Evolutionary conservation across 2,797 vertebrate species (phyloP).

Genomic region (Scolopax bukidnonensis): DNA sequence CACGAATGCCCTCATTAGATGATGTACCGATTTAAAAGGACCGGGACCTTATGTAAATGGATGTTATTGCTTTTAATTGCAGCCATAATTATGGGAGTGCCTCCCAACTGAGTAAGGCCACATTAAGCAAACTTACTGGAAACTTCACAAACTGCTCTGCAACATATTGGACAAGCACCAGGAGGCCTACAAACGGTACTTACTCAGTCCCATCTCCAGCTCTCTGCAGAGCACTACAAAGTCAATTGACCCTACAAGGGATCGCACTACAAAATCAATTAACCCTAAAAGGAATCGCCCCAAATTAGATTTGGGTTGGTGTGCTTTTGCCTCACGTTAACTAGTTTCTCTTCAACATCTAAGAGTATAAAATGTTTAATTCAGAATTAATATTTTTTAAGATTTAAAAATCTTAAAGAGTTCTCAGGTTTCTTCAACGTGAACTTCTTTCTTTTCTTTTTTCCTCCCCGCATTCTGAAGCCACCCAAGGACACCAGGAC

Average conservation of each 20-base stretch:
- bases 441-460: background rate
- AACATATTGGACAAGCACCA: background rate
- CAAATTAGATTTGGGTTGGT: background rate
- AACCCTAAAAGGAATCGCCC: rapidly evolving
- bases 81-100: constrained; percentile 61
- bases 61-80: constrained; percentile 46
- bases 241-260: rapidly evolving
- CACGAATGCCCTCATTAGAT: constrained; percentile 46
- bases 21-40: background rate
- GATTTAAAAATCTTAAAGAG: background rate
- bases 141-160: constrained; percentile 10
- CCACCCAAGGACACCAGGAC: rapidly evolving
- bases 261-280: background rate
- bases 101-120: constrained; percentile 22
- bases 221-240: background rate
- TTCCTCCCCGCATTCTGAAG: background rate
- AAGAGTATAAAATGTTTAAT: background rate
- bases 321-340: rapidly evolving
- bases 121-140: constrained; percentile 56
- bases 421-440: background rate
- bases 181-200: background rate
- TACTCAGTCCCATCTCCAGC: background rate
- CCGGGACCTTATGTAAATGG: constrained; percentile 45
- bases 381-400: background rate
- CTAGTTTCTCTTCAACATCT: background rate